These are phyloP conservation scores for Scaptomyza flava DNA, from an alignment of 2,888 invertebrate species.

Conservation along the genomic window DNA sequence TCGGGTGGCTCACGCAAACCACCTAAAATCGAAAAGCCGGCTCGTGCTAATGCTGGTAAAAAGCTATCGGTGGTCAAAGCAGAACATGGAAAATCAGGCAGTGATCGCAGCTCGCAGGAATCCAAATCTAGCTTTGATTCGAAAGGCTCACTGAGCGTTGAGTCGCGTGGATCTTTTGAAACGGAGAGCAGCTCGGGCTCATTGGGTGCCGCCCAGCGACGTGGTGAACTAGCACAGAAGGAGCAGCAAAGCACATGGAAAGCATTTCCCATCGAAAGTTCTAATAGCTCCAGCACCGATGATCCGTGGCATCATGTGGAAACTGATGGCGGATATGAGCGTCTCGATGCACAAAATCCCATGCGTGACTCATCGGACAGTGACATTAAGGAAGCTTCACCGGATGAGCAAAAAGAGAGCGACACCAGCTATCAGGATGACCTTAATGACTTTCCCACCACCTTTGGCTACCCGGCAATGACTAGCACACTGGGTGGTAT, in stretches of 20 bases:
- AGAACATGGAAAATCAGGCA: constrained; percentile 83
- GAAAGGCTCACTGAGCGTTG: constrained; percentile 87
- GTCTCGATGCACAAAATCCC: constrained; percentile 84
- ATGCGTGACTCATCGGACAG: constrained; percentile 82
- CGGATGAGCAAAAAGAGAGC: constrained; percentile 86
- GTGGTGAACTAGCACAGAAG: constrained; percentile 86
- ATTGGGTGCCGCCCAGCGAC: constrained; percentile 88
- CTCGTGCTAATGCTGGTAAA: constrained; percentile 79
- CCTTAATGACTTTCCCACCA: constrained; percentile 90
- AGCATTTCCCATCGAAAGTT: constrained; percentile 93
- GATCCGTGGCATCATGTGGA: constrained; percentile 93
- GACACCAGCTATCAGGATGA: constrained; percentile 91
- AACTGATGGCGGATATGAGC: constrained; percentile 88
- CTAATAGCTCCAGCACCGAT: constrained; percentile 93
- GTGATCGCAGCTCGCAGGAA: constrained; percentile 84
- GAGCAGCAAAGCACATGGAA: constrained; percentile 93
- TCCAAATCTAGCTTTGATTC: constrained; percentile 88
- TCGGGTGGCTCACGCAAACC: constrained; percentile 86
- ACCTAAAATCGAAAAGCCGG: constrained; percentile 85
- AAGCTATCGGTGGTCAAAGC: constrained; percentile 84
- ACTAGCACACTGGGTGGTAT: constrained; percentile 85
- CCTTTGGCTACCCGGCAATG: constrained; percentile 89
- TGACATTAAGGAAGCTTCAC: constrained; percentile 85
- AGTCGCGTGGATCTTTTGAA: constrained; percentile 90
- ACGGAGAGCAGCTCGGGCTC: constrained; percentile 91